These are phyloP conservation scores for Matsumyia berberina DNA, from an alignment of 2,888 invertebrate genomes.

Conservation along the genomic window DNA sequence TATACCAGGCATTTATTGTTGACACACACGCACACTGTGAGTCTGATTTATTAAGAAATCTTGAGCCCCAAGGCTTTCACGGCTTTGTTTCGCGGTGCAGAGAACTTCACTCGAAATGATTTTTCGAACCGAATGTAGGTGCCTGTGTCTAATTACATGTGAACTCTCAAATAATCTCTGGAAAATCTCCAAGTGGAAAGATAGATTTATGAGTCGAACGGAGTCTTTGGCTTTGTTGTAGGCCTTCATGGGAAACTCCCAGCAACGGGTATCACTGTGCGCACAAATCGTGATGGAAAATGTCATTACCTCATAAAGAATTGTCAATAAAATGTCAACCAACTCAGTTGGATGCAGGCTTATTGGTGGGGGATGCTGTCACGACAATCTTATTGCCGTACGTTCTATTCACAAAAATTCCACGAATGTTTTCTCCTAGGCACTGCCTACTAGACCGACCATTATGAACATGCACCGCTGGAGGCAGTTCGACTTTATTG, in stretches of 20 bases:
- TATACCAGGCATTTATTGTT: conserved; percentile 37
- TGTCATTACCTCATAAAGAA: conserved; percentile 39
- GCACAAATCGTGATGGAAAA: conserved; percentile 59
- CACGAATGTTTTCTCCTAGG: not conserved
- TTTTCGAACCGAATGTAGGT: conserved; percentile 60
- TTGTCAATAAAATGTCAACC: conserved; percentile 38
- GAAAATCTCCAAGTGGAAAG: conserved; percentile 58
- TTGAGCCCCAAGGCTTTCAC: conserved; percentile 34
- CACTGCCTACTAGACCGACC: not conserved
- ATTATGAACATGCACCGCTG: conserved; percentile 14
- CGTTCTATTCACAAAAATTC: conserved; percentile 11
- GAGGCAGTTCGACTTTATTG: conserved; percentile 12
- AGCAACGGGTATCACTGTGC: conserved; percentile 9
- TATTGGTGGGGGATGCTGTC: conserved; percentile 21
- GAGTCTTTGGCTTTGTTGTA: conserved; percentile 49
- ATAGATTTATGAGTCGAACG: conserved; percentile 61
- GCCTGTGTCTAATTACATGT: conserved; percentile 67
- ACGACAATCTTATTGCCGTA: conserved; percentile 18
- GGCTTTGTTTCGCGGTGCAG: conserved; percentile 35
- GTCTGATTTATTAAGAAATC: conserved; percentile 53
- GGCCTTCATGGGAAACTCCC: conserved; percentile 56
- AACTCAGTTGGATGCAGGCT: conserved; percentile 7
- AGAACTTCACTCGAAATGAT: conserved; percentile 34
- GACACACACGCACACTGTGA: conserved; percentile 58
- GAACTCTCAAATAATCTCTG: conserved; percentile 62